Evolutionary conservation across 2,113 vertebrate genomes (phyloP), one percentile per base, ranked within the genome.

Genomic region (Syngnathus typhle): DNA sequence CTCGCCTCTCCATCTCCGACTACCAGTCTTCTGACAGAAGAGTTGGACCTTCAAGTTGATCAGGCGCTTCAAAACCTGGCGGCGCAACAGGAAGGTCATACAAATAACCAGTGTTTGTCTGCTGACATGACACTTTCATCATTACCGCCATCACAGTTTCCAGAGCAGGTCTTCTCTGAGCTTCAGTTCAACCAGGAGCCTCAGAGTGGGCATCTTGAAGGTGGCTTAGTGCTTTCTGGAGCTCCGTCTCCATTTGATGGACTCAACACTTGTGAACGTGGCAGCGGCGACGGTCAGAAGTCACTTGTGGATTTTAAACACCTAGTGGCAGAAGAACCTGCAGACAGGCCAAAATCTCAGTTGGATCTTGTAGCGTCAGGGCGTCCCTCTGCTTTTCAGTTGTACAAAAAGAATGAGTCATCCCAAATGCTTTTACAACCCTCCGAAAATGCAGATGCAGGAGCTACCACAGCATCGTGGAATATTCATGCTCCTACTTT

Each of bases 31-130:
- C 49, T 94, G 69, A 91, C 91, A 38, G 91, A 91, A 71, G 93
- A 95, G 64, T 77, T 94, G 73, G 92, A 95, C 85, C 81, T 88
- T 23, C 88, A 95, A 41, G 80, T 93, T 71, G 92, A 94, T 74
- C 88, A 88, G 71, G 91, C 94, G 76, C 87, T 94, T 66, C 88
- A 93, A 72, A 89, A 73, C 41, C 76, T 88, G 52, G 76, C 66
- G 4, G 21, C 27, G 1, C 73, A 76, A 41, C 65, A 54, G 39
- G 19, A 67, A 16, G 65, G 68, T 37, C 54, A 5, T 0, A 2
- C 16, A 0, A 44, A 39, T 43, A 41, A 55, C 38, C 60, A 72
- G 56, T 65, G 44, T 66, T 67, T 71, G 16, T 65, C 67, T 21
- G n/a, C 55, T 46, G 71, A 62, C n/a, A 44, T 18, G 18, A 18